These are phyloP conservation scores for Sisor rabdophorus DNA, from an alignment of 2,113 vertebrate genomes.

Conservation along the genomic window DNA sequence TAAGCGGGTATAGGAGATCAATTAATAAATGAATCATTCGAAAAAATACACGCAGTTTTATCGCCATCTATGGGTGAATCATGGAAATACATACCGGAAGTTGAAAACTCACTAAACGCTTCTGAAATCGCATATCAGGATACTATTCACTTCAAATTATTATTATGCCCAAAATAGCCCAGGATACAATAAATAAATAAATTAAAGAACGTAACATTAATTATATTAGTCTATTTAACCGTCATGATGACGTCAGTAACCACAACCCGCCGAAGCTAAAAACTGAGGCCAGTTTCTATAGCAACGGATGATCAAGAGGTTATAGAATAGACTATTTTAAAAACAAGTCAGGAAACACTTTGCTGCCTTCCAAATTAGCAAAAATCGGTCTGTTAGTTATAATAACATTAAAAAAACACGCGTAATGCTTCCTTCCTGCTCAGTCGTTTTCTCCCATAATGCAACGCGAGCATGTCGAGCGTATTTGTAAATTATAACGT, in stretches of 20 bases:
- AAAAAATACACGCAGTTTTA: slow-evolving; percentile 77
- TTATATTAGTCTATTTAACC: no score
- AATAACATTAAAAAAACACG: no score
- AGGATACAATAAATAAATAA: no score
- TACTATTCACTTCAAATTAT: no score
- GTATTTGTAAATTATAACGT: background rate
- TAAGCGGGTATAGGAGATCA: no score
- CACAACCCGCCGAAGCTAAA: background rate
- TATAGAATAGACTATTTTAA: background rate
- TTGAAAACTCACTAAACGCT: background rate
- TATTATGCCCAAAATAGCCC: no score
- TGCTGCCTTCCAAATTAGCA: no score
- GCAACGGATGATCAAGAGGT: background rate
- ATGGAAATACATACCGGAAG: background rate
- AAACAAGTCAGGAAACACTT: background rate
- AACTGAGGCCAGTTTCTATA: background rate
- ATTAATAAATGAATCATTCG: no score
- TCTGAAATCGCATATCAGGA: no score
- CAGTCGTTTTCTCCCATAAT: background rate
- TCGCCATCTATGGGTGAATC: slow-evolving; percentile 77
- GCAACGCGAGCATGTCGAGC: background rate
- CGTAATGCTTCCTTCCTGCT: no score
- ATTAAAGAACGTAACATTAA: no score
- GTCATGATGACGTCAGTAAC: background rate
- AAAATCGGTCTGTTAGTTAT: background rate